These are phyloP conservation scores for Hippocampus mohnikei DNA, from an alignment of 2,113 vertebrate genomes.

Conservation along the genomic window DNA sequence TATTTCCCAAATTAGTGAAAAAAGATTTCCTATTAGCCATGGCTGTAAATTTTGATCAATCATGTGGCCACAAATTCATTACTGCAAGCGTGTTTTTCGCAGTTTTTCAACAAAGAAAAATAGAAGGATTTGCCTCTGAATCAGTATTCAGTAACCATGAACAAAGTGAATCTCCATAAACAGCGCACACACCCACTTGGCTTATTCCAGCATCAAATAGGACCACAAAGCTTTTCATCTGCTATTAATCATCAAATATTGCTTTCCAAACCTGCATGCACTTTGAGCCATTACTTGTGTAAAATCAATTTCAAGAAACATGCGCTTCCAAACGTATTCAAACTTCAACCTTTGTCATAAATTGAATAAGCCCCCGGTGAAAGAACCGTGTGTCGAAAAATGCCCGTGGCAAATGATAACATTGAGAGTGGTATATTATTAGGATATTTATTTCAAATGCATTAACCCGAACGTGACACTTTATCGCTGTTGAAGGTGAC, in stretches of 20 bases:
- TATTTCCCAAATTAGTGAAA: neutral
- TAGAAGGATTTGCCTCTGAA: neutral
- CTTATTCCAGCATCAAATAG: neutral
- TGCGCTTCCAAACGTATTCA: neutral
- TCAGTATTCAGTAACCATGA: neutral
- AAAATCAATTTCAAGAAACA: neutral
- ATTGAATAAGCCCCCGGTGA: neutral
- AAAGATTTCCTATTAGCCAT: too few species aligned
- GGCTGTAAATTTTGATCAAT: constrained; percentile 18
- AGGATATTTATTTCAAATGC: neutral
- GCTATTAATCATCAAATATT: neutral
- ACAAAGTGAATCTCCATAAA: neutral
- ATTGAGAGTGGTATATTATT: constrained; percentile 1
- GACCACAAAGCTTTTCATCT: neutral
- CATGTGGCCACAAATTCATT: constrained; percentile 4
- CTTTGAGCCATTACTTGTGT: neutral
- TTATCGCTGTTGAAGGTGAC: constrained; percentile 1
- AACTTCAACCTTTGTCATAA: neutral
- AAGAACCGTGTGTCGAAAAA: neutral
- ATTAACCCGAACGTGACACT: neutral
- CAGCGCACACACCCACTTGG: neutral
- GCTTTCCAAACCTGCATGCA: neutral
- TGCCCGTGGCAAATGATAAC: neutral
- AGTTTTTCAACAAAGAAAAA: constrained; percentile 12
- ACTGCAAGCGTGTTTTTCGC: neutral